These are phyloP conservation scores for Ips nitidus DNA, from an alignment of 1,140 invertebrate genomes.

Conservation along the genomic window DNA sequence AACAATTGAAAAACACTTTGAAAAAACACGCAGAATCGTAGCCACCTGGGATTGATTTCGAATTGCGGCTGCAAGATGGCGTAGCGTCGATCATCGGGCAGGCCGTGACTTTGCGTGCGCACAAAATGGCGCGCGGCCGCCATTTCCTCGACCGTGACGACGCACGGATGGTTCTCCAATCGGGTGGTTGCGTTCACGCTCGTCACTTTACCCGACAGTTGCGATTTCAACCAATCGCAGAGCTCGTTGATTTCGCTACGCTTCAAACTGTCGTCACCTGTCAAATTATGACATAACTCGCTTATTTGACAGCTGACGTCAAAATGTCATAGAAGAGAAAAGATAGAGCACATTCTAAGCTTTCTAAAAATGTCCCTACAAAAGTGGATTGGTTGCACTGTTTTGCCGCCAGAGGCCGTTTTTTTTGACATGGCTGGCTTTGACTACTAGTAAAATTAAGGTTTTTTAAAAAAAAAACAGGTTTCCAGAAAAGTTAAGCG, in stretches of 20 bases:
- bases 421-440: no score
- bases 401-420: no score
- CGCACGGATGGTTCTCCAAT: constrained; percentile 87
- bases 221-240: constrained; percentile 75
- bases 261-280: constrained; percentile 68
- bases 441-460: no score
- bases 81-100: constrained; percentile 84
- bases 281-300: constrained; percentile 27
- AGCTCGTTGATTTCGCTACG: constrained; percentile 74
- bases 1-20: constrained; percentile 4
- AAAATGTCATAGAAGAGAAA: no score
- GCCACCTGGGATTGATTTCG: constrained; percentile 81
- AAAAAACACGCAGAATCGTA: constrained; percentile 56
- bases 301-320: no score
- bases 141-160: constrained; percentile 95
- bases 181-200: constrained; percentile 81
- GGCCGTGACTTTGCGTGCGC: constrained; percentile 80
- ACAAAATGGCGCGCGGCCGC: constrained; percentile 93
- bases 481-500: no score
- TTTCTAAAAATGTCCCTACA: neutral
- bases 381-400: no score
- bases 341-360: neutral
- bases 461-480: no score
- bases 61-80: constrained; percentile 86
- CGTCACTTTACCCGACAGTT: constrained; percentile 75